A percentile compares a stretch with the other conserved stretches of the same genome.
phyloP scores from a whole-genome alignment of 2,888 invertebrate species.

The Xestobium rufovillosum region DNA sequence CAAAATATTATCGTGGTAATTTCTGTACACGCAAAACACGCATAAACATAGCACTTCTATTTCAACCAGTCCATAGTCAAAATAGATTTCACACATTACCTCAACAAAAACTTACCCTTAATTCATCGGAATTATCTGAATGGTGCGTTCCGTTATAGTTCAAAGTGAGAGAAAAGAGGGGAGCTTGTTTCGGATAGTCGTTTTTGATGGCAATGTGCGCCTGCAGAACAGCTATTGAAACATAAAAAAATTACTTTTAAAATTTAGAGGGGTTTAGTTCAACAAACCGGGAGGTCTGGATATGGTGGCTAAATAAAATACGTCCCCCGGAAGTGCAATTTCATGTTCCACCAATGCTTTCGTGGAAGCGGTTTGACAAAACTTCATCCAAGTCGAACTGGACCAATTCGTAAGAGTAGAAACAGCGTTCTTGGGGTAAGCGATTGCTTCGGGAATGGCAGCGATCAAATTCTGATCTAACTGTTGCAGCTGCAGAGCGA shows the following conservation, averaged over 20 bases:
- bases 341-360: conserved; percentile 50
- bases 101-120: conserved; percentile 48
- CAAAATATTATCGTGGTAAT: no score
- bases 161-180: conserved; percentile 68
- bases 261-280: conserved; percentile 25
- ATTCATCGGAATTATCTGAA: conserved; percentile 59
- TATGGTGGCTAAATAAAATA: conserved; percentile 70
- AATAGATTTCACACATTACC: no score
- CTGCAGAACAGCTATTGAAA: conserved; percentile 59
- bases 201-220: conserved; percentile 72
- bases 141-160: conserved; percentile 66
- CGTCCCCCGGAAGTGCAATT: conserved; percentile 54
- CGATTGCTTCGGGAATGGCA: conserved; percentile 32
- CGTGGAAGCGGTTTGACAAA: conserved; percentile 49
- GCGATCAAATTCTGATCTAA: conserved; percentile 38
- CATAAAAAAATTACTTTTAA: conserved; percentile 9
- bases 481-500: conserved; percentile 70
- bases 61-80: no score
- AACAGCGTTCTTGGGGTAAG: conserved; percentile 46
- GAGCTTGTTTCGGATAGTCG: conserved; percentile 72
- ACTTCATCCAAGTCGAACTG: conserved; percentile 60
- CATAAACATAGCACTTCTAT: no score
- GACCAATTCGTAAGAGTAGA: conserved; percentile 64
- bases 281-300: conserved; percentile 72
- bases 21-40: no score